A percentile compares a stretch with the other conserved stretches of the same genome.
These are phyloP conservation scores for Pelosia muscerda DNA, from an alignment of 2,888 invertebrate species.

Conservation along the genomic window DNA sequence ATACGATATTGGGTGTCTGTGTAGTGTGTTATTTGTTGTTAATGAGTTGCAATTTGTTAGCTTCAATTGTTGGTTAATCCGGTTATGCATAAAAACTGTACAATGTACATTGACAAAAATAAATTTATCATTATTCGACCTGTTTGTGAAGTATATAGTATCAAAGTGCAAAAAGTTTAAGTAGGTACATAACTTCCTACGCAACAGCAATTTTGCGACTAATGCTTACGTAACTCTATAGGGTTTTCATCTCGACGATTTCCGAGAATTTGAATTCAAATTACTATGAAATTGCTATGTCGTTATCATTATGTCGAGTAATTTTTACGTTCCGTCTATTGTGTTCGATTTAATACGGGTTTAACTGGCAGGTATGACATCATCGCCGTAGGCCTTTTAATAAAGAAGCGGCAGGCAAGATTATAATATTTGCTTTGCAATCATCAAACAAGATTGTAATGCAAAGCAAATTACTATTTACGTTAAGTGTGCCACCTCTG, in stretches of 20 bases:
- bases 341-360: background rate
- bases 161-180: background rate
- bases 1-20: background rate
- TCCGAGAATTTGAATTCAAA: background rate
- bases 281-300: constrained; percentile 4
- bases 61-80: too few relatives aligned
- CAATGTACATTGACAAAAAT: background rate
- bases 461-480: background rate
- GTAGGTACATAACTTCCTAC: background rate
- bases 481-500: too few relatives aligned
- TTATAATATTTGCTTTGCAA: background rate
- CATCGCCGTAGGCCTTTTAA: background rate
- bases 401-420: background rate
- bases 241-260: background rate
- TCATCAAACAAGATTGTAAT: background rate
- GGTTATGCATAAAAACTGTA: background rate
- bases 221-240: background rate
- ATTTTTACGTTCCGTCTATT: background rate
- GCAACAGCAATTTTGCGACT: background rate
- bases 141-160: background rate
- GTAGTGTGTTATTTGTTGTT: background rate
- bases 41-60: background rate
- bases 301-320: background rate
- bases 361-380: background rate
- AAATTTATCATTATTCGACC: background rate